These are phyloP conservation scores for Synergus umbraculus DNA, from an alignment of 2,888 invertebrate genomes.

Conservation along the genomic window DNA sequence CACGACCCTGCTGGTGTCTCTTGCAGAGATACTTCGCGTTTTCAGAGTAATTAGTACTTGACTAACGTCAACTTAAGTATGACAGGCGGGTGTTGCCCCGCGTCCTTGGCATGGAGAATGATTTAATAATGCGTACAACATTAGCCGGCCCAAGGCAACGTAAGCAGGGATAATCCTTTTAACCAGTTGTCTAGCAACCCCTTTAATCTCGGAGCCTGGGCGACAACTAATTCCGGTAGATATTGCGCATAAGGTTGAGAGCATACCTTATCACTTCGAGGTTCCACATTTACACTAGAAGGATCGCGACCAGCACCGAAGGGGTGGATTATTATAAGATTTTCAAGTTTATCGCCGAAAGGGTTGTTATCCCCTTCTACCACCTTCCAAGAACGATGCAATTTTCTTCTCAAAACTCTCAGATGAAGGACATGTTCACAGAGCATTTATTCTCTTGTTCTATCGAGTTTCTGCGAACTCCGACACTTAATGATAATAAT, in stretches of 20 bases:
- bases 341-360: slow-evolving; percentile 61
- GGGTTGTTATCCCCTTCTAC: background rate
- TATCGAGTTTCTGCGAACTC: too few relatives aligned
- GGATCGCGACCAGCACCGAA: slow-evolving; percentile 41
- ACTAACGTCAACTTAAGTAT: background rate
- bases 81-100: background rate
- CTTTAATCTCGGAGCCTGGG: slow-evolving; percentile 69
- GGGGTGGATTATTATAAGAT: slow-evolving; percentile 60
- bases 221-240: slow-evolving; percentile 73
- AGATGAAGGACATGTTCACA: background rate
- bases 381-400: background rate
- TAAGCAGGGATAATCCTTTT: slow-evolving; percentile 75
- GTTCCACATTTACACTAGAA: slow-evolving; percentile 24
- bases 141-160: slow-evolving; percentile 67
- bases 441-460: too few relatives aligned
- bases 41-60: slow-evolving; percentile 5
- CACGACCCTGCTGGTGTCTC: background rate
- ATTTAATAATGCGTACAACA: slow-evolving; percentile 73
- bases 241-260: slow-evolving; percentile 62
- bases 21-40: background rate
- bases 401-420: background rate
- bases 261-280: slow-evolving; percentile 10
- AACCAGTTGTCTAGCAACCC: slow-evolving; percentile 75
- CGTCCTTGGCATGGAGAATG: slow-evolving; percentile 64
- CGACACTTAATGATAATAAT: too few relatives aligned